These are phyloP conservation scores for Paramacrobiotus metropolitanus DNA, from an alignment of 1,140 invertebrate genomes.

Conservation along the genomic window DNA sequence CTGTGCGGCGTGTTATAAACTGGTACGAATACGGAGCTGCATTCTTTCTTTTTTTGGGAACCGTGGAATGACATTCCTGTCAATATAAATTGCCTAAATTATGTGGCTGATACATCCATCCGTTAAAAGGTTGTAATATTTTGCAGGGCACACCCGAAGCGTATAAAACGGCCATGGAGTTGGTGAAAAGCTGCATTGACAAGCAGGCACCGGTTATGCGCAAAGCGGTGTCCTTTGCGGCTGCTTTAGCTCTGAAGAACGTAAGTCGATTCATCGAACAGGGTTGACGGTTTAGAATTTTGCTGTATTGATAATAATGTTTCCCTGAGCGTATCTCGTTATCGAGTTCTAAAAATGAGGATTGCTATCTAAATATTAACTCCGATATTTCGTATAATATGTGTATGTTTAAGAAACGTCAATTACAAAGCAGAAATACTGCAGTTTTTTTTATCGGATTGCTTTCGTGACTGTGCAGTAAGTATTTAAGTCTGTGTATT, in stretches of 20 bases:
- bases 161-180: conserved; percentile 33
- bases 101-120: not conserved
- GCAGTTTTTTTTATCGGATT: too few species aligned
- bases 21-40: conserved; percentile 29
- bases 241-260: conserved; percentile 38
- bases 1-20: conserved; percentile 44
- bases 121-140: conserved; percentile 11
- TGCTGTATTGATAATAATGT: conserved; percentile 4
- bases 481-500: too few species aligned
- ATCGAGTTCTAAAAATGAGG: too few species aligned
- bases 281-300: conserved; percentile 3
- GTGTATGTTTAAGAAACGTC: not conserved
- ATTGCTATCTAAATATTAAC: too few species aligned
- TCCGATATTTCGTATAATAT: not conserved
- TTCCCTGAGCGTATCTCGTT: too few species aligned
- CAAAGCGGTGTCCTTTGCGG: conserved; percentile 34
- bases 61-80: conserved; percentile 10
- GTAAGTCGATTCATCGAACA: conserved; percentile 7
- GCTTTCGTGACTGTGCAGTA: too few species aligned
- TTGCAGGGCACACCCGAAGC: conserved; percentile 43
- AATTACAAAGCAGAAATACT: too few species aligned
- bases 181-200: conserved; percentile 32
- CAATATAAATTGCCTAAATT: conserved; percentile 6
- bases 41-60: not conserved
- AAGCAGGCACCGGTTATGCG: conserved; percentile 30